Percentiles rank a stretch among this genome's conserved stretches.
Evolutionary conservation across 2,888 invertebrate species (phyloP).

Genomic region (Thereva unica): DNA sequence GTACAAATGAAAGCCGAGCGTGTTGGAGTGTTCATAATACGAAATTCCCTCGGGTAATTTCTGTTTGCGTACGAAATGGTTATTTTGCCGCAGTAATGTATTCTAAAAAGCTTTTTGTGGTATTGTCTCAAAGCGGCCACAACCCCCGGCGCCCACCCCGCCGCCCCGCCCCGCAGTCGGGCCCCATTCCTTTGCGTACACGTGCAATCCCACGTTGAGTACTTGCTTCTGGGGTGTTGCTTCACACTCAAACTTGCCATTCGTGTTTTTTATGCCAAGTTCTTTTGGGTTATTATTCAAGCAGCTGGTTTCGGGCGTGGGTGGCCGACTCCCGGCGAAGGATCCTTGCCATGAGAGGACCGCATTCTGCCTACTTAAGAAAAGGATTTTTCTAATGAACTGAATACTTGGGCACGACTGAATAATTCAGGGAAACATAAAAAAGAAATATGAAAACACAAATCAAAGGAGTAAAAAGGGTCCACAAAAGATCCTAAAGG

Average conservation of each 20-base stretch:
- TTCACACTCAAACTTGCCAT: neutral
- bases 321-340: neutral
- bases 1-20: slow-evolving; percentile 44
- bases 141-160: slow-evolving; percentile 13
- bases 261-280: slow-evolving; percentile 4
- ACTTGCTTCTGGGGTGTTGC: slow-evolving; percentile 10
- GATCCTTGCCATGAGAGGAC: slow-evolving; percentile 8
- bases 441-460: slow-evolving; percentile 5
- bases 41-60: slow-evolving; percentile 44
- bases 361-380: slow-evolving; percentile 26
- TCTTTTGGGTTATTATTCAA: slow-evolving; percentile 21
- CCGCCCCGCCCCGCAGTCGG: neutral
- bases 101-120: slow-evolving; percentile 42
- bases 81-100: slow-evolving; percentile 44
- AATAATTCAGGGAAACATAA: slow-evolving; percentile 31
- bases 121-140: slow-evolving; percentile 40
- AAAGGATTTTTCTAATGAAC: slow-evolving; percentile 36
- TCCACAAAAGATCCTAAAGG: too few relatives aligned
- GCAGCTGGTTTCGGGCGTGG: neutral
- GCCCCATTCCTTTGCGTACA: neutral
- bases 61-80: slow-evolving; percentile 44
- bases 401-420: slow-evolving; percentile 39
- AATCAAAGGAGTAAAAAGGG: too few relatives aligned
- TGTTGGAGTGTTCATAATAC: slow-evolving; percentile 46
- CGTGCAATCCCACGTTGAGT: slow-evolving; percentile 10